Evolutionary conservation across 1,140 invertebrate genomes (phyloP).

Genomic region (Panagrolaimus sp.): DNA sequence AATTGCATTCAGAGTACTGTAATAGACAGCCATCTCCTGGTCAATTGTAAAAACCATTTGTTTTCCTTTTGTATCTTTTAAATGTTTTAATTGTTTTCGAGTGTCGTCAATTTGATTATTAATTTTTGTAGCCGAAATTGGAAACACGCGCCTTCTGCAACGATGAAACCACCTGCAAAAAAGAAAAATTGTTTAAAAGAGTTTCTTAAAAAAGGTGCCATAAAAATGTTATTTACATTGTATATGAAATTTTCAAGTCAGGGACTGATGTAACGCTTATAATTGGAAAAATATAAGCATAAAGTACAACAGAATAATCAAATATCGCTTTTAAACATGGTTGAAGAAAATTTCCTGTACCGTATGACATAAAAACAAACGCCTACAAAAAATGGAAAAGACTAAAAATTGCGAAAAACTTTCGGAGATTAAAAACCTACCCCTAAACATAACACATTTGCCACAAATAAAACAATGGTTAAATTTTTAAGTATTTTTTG

Average conservation of each 20-base stretch:
- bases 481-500: not conserved
- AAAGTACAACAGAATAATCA: slow-evolving; percentile 1
- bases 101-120: no score
- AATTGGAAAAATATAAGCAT: slow-evolving; percentile 7
- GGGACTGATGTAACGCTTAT: no score
- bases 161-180: no score
- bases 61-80: not conserved
- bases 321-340: not conserved
- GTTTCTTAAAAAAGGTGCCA: no score
- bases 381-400: not conserved
- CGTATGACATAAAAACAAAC: not conserved
- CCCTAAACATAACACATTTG: not conserved
- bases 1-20: no score
- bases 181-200: no score
- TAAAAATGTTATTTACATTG: no score
- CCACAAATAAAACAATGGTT: not conserved
- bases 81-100: no score
- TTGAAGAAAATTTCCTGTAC: not conserved
- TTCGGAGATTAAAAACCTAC: not conserved
- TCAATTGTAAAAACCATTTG: slow-evolving; percentile 3
- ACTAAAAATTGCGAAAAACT: not conserved
- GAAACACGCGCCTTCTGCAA: no score
- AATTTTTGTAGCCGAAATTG: no score
- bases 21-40: slow-evolving; percentile 4
- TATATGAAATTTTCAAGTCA: no score